Evolutionary conservation across 2,113 vertebrate species (phyloP).

Genomic region (Larimichthys crocea): DNA sequence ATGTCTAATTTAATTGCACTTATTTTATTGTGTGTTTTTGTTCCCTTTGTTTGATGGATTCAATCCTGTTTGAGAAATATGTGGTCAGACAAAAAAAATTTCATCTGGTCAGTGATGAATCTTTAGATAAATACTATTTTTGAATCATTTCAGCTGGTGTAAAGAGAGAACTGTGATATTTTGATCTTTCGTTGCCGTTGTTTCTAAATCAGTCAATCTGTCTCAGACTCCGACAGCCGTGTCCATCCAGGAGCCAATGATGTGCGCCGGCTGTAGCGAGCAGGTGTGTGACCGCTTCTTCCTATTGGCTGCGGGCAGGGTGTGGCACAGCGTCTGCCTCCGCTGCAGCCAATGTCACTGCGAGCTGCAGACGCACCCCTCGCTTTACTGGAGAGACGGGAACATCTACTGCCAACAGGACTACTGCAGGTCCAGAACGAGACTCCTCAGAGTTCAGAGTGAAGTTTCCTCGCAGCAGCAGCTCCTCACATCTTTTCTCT

Average conservation of each 20-base stretch:
- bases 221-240: conserved; percentile 32
- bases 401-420: conserved; percentile 82
- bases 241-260: conserved; percentile 61
- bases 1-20: too few relatives aligned
- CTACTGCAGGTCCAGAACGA: conserved; percentile 77
- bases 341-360: conserved; percentile 80
- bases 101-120: too few relatives aligned
- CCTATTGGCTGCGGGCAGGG: conserved; percentile 75
- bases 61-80: too few relatives aligned
- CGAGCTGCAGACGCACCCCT: conserved; percentile 76
- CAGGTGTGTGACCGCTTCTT: conserved; percentile 79
- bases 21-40: too few relatives aligned
- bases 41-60: too few relatives aligned
- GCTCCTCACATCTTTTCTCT: not conserved
- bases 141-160: too few relatives aligned
- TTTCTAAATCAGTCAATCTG: not conserved
- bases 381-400: conserved; percentile 78
- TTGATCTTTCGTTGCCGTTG: too few relatives aligned
- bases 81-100: too few relatives aligned
- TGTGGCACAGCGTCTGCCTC: conserved; percentile 78
- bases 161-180: too few relatives aligned
- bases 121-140: too few relatives aligned
- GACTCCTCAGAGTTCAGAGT: too few relatives aligned
- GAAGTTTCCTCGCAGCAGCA: too few relatives aligned
- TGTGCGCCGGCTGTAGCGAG: conserved; percentile 71